Evolutionary conservation across 2,888 invertebrate species (phyloP), one percentile per base, ranked within the genome.

Genomic region (Rhagium mordax): DNA sequence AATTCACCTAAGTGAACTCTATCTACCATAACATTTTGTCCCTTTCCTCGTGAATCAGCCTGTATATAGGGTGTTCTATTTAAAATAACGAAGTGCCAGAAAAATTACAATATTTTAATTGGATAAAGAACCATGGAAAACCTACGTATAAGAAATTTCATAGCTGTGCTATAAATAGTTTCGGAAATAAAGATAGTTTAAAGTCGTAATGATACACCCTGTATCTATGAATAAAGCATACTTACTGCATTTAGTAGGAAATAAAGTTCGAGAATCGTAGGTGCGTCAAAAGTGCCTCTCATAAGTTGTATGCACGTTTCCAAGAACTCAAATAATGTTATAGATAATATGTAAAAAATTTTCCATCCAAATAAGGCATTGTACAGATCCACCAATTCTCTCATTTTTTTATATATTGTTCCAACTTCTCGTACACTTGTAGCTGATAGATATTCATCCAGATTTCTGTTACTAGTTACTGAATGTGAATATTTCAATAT

Each of bases 391-490:
- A 61, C 61, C n/a, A 47, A 13, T 20, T 41, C 3, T 29, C 21
- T n/a, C 1, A 61, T 10, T 0, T n/a, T 21, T 47, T 47, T 61
- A 48, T 61, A 61, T 13, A 47, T 61, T 24, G 2, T 29, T 10
- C 61, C 61, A 13, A 61, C 41, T 47, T 47, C 61, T 21, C 61
- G 41, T 21, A 61, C n/a, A 13, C 8, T n/a, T 10, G 5, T 13
- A 20, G 61, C 61, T 0, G 47, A 47, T 2, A 61, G n/a, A 47
- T 48, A 61, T n/a, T 47, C 61, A 47, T 61, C 61, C 48, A 61
- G 16, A 18, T 8, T 20, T 47, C n/a, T 13, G 2, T 48, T 61
- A 1, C 4, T 61, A 0, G n/a, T 4, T 21, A 4, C 10, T 2
- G 51, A 51, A n/a, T n/a, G n/a, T n/a, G n/a, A n/a, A 7, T 16